A percentile compares a stretch with the other conserved stretches of the same genome.
Conservation (phyloP, 2,113 vertebrate species). For the Tetrax tetrax region DNA sequence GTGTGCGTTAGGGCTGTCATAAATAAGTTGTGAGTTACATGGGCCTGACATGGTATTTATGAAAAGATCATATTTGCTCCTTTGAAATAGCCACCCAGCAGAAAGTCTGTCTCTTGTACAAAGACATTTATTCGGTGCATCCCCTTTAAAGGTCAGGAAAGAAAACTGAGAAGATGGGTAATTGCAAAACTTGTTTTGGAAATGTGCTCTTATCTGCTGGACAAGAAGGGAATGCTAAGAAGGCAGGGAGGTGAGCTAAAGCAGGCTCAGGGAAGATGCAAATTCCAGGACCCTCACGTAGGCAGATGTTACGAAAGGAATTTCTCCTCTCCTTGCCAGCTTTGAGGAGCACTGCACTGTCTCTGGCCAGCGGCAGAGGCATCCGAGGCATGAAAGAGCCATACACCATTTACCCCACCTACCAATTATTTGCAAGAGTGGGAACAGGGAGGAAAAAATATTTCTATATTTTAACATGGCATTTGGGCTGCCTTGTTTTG, state of each 20-base stretch:
- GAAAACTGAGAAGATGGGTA: slow-evolving; percentile 47
- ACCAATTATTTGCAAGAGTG: background rate
- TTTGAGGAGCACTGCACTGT: background rate
- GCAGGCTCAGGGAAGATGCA: slow-evolving; percentile 39
- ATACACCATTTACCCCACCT: background rate
- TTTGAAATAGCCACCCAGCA: slow-evolving; percentile 44
- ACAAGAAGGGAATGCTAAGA: slow-evolving; percentile 34
- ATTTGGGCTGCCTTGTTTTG: background rate
- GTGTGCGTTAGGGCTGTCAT: slow-evolving; percentile 33
- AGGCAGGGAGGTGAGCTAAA: slow-evolving; percentile 59
- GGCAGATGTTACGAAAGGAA: slow-evolving; percentile 51
- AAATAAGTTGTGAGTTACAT: slow-evolving; percentile 19
- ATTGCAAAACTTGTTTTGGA: slow-evolving; percentile 57
- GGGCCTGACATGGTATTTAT: slow-evolving; percentile 50
- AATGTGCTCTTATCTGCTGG: slow-evolving; percentile 58
- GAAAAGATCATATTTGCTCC: slow-evolving; percentile 44
- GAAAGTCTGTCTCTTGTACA: background rate
- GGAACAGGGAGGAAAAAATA: background rate
- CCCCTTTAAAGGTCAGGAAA: slow-evolving; percentile 65
- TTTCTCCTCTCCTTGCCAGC: slow-evolving; percentile 7
- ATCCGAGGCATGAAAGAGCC: background rate
- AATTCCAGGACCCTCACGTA: slow-evolving; percentile 45
- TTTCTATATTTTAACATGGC: background rate
- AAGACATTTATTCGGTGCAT: slow-evolving; percentile 1
- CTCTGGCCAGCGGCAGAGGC: background rate